Evolutionary conservation across 2,797 vertebrate species (phyloP).

Genomic region (Philypnodon macrostomus): DNA sequence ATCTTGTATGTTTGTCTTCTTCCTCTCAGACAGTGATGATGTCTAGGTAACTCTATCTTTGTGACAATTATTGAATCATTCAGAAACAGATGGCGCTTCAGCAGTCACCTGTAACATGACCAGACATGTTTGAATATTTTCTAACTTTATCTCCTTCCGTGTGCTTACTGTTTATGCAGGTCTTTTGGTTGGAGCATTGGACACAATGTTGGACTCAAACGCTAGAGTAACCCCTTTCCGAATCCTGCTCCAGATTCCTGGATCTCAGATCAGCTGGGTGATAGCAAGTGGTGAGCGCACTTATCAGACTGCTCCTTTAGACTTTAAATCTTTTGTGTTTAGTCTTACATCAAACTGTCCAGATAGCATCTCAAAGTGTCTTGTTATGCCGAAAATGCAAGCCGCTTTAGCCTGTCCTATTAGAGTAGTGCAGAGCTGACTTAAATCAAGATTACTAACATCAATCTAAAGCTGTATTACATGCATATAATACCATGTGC

Average conservation of each 20-base stretch:
- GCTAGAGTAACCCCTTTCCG: slow-evolving; percentile 90
- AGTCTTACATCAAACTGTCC: too few species aligned
- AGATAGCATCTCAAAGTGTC: too few species aligned
- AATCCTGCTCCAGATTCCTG: slow-evolving; percentile 91
- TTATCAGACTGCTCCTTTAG: neutral
- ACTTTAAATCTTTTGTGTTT: too few species aligned
- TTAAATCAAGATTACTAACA: too few species aligned
- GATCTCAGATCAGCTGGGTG: slow-evolving; percentile 92
- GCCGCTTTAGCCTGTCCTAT: too few species aligned
- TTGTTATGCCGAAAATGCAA: too few species aligned
- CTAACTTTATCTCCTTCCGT: neutral
- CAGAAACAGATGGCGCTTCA: neutral
- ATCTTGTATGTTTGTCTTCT: neutral
- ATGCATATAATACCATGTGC: too few species aligned
- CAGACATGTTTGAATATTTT: neutral
- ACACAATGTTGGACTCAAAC: slow-evolving; percentile 91
- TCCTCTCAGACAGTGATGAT: neutral
- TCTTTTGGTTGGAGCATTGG: slow-evolving; percentile 92
- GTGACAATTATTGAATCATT: neutral
- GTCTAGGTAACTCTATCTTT: slow-evolving; percentile 2
- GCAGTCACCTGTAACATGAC: neutral
- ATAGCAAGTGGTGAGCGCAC: slow-evolving; percentile 87
- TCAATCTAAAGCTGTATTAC: too few species aligned
- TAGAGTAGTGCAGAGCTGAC: too few species aligned
- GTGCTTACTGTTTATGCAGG: slow-evolving; percentile 65